Conservation (phyloP, 1,140 invertebrate genomes). For the Scaptomyza graminum region DNA sequence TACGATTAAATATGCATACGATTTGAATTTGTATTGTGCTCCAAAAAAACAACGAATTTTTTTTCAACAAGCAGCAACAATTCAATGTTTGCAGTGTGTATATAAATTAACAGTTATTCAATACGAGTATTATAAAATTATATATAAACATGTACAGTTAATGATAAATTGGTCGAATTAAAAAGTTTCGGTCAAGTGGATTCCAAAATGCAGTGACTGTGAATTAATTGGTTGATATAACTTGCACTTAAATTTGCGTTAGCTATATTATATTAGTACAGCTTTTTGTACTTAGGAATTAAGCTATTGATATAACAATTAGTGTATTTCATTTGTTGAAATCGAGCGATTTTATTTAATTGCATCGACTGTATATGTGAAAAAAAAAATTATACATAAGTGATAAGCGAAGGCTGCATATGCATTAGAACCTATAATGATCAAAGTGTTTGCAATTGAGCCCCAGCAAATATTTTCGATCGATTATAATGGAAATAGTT, state of each 20-base stretch:
- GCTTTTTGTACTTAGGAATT: slow-evolving; percentile 11
- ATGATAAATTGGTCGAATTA: neutral
- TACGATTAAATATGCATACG: slow-evolving; percentile 10
- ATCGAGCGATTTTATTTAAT: slow-evolving; percentile 23
- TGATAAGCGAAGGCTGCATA: slow-evolving; percentile 47
- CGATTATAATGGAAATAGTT: slow-evolving; percentile 30
- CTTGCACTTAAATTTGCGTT: neutral
- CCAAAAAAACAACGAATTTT: slow-evolving; percentile 50
- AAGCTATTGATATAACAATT: slow-evolving; percentile 11
- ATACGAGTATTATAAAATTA: slow-evolving; percentile 12
- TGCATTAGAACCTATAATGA: slow-evolving; percentile 35
- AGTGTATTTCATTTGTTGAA: slow-evolving; percentile 13
- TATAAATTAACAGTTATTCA: slow-evolving; percentile 15
- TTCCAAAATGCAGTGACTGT: slow-evolving; percentile 11
- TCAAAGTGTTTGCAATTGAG: slow-evolving; percentile 72
- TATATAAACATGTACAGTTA: slow-evolving; percentile 9
- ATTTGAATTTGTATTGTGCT: slow-evolving; percentile 24
- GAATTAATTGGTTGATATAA: slow-evolving; percentile 1
- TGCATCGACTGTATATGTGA: slow-evolving; percentile 37
- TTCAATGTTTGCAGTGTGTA: slow-evolving; percentile 30
- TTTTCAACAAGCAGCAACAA: slow-evolving; percentile 32
- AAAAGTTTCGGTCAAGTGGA: neutral
- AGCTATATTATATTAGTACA: neutral
- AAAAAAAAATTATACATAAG: slow-evolving; percentile 8
- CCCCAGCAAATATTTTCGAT: slow-evolving; percentile 76